Conservation (phyloP, 2,797 vertebrate genomes). For the Schizothorax lantsangensis region DNA sequence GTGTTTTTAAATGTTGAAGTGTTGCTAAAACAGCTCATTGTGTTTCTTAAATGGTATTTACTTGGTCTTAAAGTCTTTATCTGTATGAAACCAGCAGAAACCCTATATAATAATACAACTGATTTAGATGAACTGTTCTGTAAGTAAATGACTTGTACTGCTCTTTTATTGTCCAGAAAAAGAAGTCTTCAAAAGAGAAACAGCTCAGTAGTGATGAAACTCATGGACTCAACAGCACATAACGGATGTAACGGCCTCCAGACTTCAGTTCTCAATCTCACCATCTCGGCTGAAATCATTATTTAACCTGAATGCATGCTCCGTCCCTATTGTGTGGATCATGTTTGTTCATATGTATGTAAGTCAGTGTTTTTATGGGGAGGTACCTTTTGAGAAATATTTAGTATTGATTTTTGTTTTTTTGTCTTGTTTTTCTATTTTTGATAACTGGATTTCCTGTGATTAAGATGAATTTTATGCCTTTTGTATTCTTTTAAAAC, state of each 20-base stretch:
- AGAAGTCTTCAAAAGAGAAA: constrained; percentile 50
- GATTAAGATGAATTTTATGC: background rate
- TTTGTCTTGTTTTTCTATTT: constrained; percentile 8
- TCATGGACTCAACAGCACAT: constrained; percentile 15
- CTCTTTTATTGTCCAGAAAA: constrained; percentile 51
- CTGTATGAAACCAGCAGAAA: background rate
- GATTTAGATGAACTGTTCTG: background rate
- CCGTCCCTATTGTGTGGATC: background rate
- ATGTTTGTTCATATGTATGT: background rate
- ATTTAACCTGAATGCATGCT: background rate
- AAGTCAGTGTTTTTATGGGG: background rate
- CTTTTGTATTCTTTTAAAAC: background rate
- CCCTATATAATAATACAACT: background rate
- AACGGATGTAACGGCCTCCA: background rate
- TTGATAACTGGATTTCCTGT: constrained; percentile 16
- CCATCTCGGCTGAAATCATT: background rate
- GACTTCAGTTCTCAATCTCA: background rate
- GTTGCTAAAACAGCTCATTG: background rate
- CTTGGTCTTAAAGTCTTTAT: background rate
- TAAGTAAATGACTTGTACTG: background rate
- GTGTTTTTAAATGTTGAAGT: background rate
- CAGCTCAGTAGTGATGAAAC: background rate
- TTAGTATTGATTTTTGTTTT: background rate
- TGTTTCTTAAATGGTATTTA: background rate
- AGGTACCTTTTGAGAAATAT: background rate